These are phyloP conservation scores for Spondyliosoma cantharus DNA, from an alignment of 2,797 vertebrate genomes.

Conservation along the genomic window DNA sequence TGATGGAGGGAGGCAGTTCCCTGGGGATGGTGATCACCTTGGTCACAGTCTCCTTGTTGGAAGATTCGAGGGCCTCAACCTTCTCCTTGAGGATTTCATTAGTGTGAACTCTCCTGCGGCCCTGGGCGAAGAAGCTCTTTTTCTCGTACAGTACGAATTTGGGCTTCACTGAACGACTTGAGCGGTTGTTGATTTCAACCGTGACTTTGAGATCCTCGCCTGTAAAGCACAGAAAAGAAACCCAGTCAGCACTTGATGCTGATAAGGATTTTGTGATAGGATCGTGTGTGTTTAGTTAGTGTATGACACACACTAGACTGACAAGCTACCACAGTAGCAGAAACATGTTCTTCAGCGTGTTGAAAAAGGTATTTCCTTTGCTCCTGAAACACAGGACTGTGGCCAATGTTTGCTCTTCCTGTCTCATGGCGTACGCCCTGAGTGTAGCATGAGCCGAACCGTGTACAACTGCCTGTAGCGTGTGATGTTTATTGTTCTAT, in stretches of 20 bases:
- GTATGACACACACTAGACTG: neutral
- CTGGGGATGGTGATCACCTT: constrained; percentile 66
- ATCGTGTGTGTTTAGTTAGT: neutral
- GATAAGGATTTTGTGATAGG: neutral
- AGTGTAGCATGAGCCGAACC: too few relatives aligned
- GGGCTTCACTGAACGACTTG: constrained; percentile 67
- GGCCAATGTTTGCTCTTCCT: too few relatives aligned
- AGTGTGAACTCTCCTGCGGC: constrained; percentile 53
- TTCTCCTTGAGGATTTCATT: constrained; percentile 60
- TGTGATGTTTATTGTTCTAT: too few relatives aligned
- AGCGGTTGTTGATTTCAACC: constrained; percentile 62
- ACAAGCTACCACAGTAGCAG: neutral
- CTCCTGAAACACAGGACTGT: too few relatives aligned
- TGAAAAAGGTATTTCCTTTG: too few relatives aligned
- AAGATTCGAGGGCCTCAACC: constrained; percentile 33
- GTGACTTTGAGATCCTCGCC: constrained; percentile 55
- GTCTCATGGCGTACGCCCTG: too few relatives aligned
- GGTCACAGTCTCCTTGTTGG: constrained; percentile 40
- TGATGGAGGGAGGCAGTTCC: constrained; percentile 68
- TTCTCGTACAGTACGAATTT: constrained; percentile 72
- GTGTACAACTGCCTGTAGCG: too few relatives aligned
- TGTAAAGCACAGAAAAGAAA: constrained; percentile 30
- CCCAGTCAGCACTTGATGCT: too few relatives aligned
- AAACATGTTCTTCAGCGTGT: neutral
- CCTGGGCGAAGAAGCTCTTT: constrained; percentile 70